These are phyloP conservation scores for Meteorus cinctellus DNA, from an alignment of 2,888 invertebrate species.

Conservation along the genomic window DNA sequence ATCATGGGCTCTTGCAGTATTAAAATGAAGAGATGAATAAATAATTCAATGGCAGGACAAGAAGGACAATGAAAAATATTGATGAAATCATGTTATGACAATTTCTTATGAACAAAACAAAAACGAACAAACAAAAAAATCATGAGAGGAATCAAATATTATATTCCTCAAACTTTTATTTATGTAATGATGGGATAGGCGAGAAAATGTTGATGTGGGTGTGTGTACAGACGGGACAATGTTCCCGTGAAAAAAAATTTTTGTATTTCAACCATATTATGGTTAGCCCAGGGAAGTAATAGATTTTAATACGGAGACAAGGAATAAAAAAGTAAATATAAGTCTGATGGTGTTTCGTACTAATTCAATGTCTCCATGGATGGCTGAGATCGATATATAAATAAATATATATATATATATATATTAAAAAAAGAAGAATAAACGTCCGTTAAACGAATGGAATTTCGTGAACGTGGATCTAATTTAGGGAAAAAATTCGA, in stretches of 20 bases:
- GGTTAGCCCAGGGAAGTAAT: constrained; percentile 49
- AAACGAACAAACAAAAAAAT: constrained; percentile 32
- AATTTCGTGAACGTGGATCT: constrained; percentile 39
- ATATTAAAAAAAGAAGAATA: constrained; percentile 21
- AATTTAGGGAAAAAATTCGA: constrained; percentile 20
- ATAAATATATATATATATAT: not conserved
- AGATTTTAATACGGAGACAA: constrained; percentile 43
- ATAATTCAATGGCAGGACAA: not conserved
- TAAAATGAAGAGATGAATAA: constrained; percentile 44
- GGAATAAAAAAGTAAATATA: constrained; percentile 35
- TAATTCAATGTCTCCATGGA: constrained; percentile 21
- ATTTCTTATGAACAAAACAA: constrained; percentile 45
- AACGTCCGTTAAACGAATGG: constrained; percentile 37
- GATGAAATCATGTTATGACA: constrained; percentile 40
- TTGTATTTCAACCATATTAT: constrained; percentile 50
- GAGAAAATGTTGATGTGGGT: constrained; percentile 30
- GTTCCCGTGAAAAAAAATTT: constrained; percentile 56
- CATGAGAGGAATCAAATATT: constrained; percentile 1
- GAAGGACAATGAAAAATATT: constrained; percentile 46
- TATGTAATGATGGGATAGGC: constrained; percentile 36
- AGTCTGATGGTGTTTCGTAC: constrained; percentile 32
- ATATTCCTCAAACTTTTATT: constrained; percentile 19
- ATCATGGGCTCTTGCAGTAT: constrained; percentile 41
- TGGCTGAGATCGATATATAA: not conserved
- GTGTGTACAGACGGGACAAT: constrained; percentile 63